phyloP scores from a whole-genome alignment of 2,113 vertebrate genomes.

The Delphinus delphis region DNA sequence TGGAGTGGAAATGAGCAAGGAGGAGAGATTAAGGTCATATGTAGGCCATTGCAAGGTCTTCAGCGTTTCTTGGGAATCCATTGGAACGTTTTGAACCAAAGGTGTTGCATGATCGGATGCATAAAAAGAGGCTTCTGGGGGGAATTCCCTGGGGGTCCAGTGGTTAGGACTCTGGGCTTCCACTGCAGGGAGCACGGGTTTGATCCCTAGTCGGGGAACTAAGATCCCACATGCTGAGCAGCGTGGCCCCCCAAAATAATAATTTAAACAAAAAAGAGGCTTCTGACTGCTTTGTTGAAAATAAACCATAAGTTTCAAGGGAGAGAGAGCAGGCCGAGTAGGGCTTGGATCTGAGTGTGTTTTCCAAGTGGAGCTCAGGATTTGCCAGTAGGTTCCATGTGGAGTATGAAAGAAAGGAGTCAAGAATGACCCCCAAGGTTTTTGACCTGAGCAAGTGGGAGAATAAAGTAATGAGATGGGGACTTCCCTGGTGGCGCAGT shows the following conservation, averaged over 20 bases:
- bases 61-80: neutral
- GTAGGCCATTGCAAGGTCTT: neutral
- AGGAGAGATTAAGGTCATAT: neutral
- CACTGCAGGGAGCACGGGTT: neutral
- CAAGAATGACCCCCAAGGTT: neutral
- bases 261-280: neutral
- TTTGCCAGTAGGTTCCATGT: neutral
- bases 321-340: neutral
- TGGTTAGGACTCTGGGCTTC: neutral
- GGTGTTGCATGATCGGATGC: neutral
- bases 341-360: neutral
- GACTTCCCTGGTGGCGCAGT: neutral
- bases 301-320: neutral
- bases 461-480: neutral
- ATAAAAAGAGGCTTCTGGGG: neutral
- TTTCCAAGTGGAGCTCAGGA: neutral
- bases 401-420: neutral
- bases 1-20: neutral
- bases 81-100: neutral
- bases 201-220: neutral
- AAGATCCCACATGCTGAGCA: neutral
- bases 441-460: neutral
- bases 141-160: neutral
- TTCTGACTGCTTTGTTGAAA: neutral
- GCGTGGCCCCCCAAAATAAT: neutral